Evolutionary conservation across 2,888 invertebrate genomes (phyloP).

Genomic region (Hypsopygia costalis): DNA sequence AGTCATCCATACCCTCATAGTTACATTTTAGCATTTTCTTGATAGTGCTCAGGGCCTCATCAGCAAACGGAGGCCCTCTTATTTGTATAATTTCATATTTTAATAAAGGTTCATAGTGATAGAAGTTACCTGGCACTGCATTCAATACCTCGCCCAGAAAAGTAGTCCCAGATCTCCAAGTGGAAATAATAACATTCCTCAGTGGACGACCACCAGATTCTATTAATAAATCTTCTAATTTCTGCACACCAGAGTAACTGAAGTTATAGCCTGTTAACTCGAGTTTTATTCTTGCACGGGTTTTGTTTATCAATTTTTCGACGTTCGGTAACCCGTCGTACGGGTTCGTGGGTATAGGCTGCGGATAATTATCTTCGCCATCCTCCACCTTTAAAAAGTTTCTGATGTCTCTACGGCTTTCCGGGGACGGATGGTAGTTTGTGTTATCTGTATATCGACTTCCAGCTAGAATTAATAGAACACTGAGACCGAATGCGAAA

Average conservation of each 20-base stretch:
- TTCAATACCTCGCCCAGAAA: constrained; percentile 93
- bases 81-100: constrained; percentile 91
- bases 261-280: constrained; percentile 64
- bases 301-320: constrained; percentile 60
- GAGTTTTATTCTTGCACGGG: constrained; percentile 50
- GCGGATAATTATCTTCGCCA: constrained; percentile 46
- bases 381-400: constrained; percentile 83
- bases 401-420: constrained; percentile 61
- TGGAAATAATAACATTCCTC: constrained; percentile 90
- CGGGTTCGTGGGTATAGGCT: constrained; percentile 55
- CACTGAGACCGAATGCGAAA: constrained; percentile 75
- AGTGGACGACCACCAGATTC: constrained; percentile 87
- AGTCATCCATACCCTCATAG: constrained; percentile 86
- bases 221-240: constrained; percentile 84
- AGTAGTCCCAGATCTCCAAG: constrained; percentile 95
- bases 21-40: constrained; percentile 88
- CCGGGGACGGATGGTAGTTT: constrained; percentile 66
- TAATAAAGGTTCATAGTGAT: constrained; percentile 94
- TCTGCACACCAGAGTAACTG: constrained; percentile 60
- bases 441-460: constrained; percentile 78
- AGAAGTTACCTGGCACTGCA: constrained; percentile 91
- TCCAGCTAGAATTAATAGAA: constrained; percentile 75
- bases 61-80: constrained; percentile 86
- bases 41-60: constrained; percentile 83
- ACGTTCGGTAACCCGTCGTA: constrained; percentile 58